phyloP scores from a whole-genome alignment of 2,113 vertebrate genomes.

The Dryoscopus gambensis region DNA sequence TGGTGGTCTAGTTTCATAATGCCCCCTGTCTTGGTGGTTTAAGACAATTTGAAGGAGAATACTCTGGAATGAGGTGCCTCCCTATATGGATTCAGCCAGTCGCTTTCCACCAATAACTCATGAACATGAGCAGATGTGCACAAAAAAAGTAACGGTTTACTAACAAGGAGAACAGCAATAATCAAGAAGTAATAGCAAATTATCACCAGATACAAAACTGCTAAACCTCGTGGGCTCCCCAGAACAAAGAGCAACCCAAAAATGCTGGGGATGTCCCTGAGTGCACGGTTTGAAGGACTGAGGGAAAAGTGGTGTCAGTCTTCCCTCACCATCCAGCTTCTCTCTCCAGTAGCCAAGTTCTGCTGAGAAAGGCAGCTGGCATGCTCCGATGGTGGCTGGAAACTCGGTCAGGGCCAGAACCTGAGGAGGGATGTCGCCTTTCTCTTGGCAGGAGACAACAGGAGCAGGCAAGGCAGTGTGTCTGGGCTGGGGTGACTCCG shows the following conservation, averaged over 20 bases:
- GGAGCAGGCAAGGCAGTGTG: not conserved
- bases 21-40: not conserved
- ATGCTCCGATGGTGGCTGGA: not conserved
- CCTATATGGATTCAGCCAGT: not conserved
- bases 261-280: not conserved
- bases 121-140: not conserved
- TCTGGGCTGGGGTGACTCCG: not conserved
- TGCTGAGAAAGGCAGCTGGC: not conserved
- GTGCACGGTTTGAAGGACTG: not conserved
- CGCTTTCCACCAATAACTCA: not conserved
- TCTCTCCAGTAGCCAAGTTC: not conserved
- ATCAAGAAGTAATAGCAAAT: not conserved
- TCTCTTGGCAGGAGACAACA: not conserved
- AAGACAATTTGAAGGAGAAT: not conserved
- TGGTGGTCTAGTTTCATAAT: not conserved
- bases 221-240: not conserved
- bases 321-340: not conserved
- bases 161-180: not conserved
- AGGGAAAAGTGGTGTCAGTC: not conserved
- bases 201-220: not conserved
- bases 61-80: not conserved
- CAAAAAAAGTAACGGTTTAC: not conserved
- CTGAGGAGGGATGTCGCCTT: rapidly evolving
- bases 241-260: not conserved
- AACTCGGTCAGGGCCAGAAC: rapidly evolving